phyloP scores from a whole-genome alignment of 2,113 vertebrate genomes.

The Chloropsis hardwickii region DNA sequence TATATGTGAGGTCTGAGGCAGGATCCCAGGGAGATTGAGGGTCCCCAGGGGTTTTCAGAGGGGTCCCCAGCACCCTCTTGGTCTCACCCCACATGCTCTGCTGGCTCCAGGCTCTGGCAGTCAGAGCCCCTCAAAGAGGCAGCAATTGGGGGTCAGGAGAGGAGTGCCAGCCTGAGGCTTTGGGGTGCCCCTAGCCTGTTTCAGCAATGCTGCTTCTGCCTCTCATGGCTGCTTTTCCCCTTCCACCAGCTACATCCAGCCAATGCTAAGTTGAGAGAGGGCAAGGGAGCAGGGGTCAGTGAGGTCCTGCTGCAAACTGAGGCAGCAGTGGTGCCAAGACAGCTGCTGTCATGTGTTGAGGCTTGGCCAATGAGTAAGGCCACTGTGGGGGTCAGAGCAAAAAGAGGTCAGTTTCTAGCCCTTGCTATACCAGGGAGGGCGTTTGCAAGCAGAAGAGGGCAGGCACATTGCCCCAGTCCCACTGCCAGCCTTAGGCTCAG shows the following conservation, averaged over 20 bases:
- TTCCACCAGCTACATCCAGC: not conserved
- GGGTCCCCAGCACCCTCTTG: not conserved
- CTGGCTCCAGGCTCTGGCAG: not conserved
- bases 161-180: not conserved
- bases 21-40: rapidly evolving
- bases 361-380: rapidly evolving
- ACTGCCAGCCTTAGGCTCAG: not conserved
- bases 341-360: rapidly evolving
- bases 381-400: rapidly evolving
- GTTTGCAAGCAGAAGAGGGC: not conserved
- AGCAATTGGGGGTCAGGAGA: not conserved
- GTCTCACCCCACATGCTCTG: rapidly evolving
- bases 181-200: not conserved
- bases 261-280: rapidly evolving
- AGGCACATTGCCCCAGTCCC: rapidly evolving
- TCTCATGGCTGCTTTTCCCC: rapidly evolving
- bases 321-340: rapidly evolving
- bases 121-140: rapidly evolving
- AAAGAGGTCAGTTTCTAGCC: rapidly evolving
- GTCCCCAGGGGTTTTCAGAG: rapidly evolving
- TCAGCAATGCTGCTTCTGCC: not conserved
- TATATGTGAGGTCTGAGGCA: not conserved
- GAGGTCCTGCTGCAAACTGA: not conserved
- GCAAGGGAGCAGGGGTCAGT: not conserved
- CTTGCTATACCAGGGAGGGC: rapidly evolving